Evolutionary conservation across 2,888 invertebrate genomes (phyloP).

Genomic region (Branchellion lobata): DNA sequence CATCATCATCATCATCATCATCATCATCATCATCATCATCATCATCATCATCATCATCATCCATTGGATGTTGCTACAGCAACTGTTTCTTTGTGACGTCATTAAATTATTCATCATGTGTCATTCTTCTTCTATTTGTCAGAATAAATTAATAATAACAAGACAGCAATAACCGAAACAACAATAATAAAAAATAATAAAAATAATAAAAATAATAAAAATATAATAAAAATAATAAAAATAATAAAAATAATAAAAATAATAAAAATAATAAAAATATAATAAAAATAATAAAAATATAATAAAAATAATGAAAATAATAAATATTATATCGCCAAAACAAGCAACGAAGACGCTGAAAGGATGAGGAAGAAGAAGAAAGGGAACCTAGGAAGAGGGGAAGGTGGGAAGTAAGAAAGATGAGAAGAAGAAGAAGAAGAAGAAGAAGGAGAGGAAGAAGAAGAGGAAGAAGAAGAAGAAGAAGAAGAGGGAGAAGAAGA

Average conservation of each 20-base stretch:
- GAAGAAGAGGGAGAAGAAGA: not conserved
- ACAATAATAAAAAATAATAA: no score
- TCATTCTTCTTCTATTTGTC: not conserved
- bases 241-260: no score
- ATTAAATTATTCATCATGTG: not conserved
- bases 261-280: no score
- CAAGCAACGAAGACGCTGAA: not conserved
- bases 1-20: conserved; percentile 28
- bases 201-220: no score
- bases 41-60: conserved; percentile 23
- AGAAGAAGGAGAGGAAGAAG: not conserved
- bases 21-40: conserved; percentile 12
- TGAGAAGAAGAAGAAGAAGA: not conserved
- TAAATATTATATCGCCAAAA: not conserved
- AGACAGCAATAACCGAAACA: no score
- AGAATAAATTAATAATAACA: not conserved
- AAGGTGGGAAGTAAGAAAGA: no score
- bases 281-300: not conserved
- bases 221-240: no score
- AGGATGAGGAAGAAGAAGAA: not conserved
- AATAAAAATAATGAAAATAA: not conserved
- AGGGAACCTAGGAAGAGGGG: not conserved
- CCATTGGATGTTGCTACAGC: no score
- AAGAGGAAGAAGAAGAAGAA: not conserved
- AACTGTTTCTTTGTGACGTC: conserved; percentile 3